Evolutionary conservation across 92 coral and sea anemone genomes (phyloP).

Genomic region (Ricordea florida): DNA sequence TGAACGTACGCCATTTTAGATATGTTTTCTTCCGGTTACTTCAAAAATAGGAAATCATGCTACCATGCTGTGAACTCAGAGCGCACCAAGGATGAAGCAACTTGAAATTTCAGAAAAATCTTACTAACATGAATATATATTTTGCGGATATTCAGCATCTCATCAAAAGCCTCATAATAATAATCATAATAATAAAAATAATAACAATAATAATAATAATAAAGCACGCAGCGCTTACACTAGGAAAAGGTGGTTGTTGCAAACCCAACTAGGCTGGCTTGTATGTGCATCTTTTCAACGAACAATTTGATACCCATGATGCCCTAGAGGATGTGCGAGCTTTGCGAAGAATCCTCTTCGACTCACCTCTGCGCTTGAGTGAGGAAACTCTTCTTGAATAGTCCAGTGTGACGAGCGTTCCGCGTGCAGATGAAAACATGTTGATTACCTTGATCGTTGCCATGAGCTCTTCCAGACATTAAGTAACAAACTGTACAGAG

Average conservation of each 20-base stretch:
- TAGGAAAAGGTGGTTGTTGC: constrained; percentile 16
- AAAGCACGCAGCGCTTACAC: constrained; percentile 38
- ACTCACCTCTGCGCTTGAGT: constrained; percentile 38
- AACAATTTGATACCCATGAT: constrained; percentile 61
- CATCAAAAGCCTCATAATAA: constrained; percentile 22
- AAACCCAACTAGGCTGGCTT: constrained; percentile 44
- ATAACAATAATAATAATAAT: too few relatives aligned
- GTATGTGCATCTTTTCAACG: constrained; percentile 40
- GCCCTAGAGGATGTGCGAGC: constrained; percentile 63
- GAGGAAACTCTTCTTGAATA: constrained; percentile 17
- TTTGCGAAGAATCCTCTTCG: constrained; percentile 45
- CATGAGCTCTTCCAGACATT: constrained; percentile 58
- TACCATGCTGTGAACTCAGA: too few relatives aligned
- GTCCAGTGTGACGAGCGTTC: constrained; percentile 3
- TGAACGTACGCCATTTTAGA: too few relatives aligned
- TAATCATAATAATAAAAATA: too few relatives aligned
- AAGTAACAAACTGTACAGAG: constrained; percentile 35
- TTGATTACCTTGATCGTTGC: constrained; percentile 56
- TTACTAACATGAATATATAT: constrained; percentile 13
- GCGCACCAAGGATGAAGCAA: too few relatives aligned
- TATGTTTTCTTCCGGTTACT: too few relatives aligned
- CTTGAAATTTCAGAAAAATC: not conserved
- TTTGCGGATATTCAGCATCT: constrained; percentile 47
- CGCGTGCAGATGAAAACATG: constrained; percentile 16
- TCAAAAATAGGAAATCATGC: too few relatives aligned